Base-by-base conservation (phyloP, 2,888 invertebrate genomes). In the Matsumyia berberina region DNA sequence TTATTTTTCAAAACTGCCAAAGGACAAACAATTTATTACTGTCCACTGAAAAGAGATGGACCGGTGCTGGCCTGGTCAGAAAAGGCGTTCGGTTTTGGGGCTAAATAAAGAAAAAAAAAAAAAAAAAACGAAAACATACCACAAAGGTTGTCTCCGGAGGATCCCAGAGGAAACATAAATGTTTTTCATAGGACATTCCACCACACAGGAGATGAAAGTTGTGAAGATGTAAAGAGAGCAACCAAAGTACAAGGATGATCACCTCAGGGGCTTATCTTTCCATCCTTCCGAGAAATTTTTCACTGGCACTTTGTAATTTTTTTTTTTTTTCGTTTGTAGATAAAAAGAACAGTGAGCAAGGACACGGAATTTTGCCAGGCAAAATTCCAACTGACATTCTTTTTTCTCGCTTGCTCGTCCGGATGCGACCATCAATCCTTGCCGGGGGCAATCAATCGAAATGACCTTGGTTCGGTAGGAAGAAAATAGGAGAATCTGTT, bases 131-230 rank as follows among this genome's bases (percentile, higher is more conserved):
- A 78, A 82, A 78, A 78, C 60, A 78, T 24, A 80, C 58, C 66
- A 80, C 80, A 80, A 74, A 70, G 69, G 74, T 85, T 74, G 80
- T 85, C 64, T 70, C 51, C 60, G 74, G 42, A 83, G 60, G 74
- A 70, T 79, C 80, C 80, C 64, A 74, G 35, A 80, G 80, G 80
- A 80, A 76, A 70, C 85, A 85, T 76, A 85, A 85, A 85, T 85
- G 76, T 79, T 78, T 83, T 83, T 74, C 60, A 53, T 66, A 70
- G 58, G 70, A 85, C 80, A 85, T 85, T 76, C 69, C 64, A 74
- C 35, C 62, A 78, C 46, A 73, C 67, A 78, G 57, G 67, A 83
- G 79, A 73, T 73, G 79, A 79, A 83, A 69, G 62, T 83, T 78
- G 78, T 83, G 72, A 74, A 79, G 62, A 83, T 78, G 83, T 83